Evolutionary conservation across 2,888 invertebrate genomes (phyloP).

Genomic region (Uropetala carovei): DNA sequence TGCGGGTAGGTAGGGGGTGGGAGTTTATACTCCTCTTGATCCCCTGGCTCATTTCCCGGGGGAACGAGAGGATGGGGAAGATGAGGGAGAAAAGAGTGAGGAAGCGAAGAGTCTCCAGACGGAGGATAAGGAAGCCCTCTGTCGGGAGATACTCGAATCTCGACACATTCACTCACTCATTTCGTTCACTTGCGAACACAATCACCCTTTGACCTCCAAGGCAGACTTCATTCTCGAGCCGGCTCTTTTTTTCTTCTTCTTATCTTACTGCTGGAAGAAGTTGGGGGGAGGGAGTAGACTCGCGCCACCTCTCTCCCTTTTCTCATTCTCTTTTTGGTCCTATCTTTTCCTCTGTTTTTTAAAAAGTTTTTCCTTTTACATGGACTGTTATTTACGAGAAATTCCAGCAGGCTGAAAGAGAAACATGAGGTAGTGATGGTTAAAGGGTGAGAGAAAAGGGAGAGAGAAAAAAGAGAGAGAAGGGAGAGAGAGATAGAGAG

Average conservation of each 20-base stretch:
- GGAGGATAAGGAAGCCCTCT: neutral
- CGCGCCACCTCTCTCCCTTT: too few relatives aligned
- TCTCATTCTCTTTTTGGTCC: too few relatives aligned
- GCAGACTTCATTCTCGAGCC: neutral
- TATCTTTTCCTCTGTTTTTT: neutral
- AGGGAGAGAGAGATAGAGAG: neutral
- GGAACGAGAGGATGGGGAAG: neutral
- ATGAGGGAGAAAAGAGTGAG: neutral
- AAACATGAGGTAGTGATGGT: too few relatives aligned
- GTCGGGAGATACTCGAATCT: neutral
- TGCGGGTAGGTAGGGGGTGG: neutral
- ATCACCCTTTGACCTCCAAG: too few relatives aligned
- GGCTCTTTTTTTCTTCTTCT: too few relatives aligned
- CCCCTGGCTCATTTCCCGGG: conserved; percentile 17
- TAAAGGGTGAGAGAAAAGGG: neutral
- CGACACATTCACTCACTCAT: neutral
- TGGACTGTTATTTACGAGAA: too few relatives aligned
- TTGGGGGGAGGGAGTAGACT: too few relatives aligned
- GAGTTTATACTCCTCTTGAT: conserved; percentile 33
- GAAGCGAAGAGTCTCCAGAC: neutral
- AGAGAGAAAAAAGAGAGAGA: neutral
- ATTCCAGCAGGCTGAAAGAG: too few relatives aligned
- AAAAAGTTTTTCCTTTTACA: too few relatives aligned
- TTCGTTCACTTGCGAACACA: too few relatives aligned
- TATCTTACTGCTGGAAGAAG: too few relatives aligned